Evolutionary conservation across 1,140 invertebrate species (phyloP).

Genomic region (Euura saliciscinereae): DNA sequence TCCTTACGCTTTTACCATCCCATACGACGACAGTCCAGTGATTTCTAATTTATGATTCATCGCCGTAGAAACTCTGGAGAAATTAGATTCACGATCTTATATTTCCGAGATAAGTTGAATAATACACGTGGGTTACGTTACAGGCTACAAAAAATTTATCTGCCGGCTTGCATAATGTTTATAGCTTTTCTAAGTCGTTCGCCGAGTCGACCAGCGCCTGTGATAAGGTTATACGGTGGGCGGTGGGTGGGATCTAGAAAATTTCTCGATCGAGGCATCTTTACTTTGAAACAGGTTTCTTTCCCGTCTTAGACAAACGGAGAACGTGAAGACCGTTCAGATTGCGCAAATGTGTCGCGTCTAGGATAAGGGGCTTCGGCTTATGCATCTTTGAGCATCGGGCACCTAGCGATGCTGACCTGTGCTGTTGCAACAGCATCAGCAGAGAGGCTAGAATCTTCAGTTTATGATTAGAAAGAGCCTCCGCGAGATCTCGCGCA

Average conservation of each 20-base stretch:
- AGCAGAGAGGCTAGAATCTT: neutral
- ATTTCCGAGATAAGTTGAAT: neutral
- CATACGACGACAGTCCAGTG: neutral
- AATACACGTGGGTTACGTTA: neutral
- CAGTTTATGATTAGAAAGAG: neutral
- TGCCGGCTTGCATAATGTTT: neutral
- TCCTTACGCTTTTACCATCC: too few relatives aligned
- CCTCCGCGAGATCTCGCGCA: neutral
- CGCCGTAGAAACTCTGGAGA: too few relatives aligned
- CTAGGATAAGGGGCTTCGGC: slow-evolving; percentile 2
- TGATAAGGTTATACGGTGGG: too few relatives aligned
- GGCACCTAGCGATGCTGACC: neutral
- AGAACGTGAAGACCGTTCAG: neutral
- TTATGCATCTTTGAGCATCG: neutral
- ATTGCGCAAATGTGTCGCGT: neutral
- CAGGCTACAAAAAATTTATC: neutral
- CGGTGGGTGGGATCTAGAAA: neutral
- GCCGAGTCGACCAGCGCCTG: too few relatives aligned
- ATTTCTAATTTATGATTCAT: neutral
- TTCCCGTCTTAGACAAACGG: neutral
- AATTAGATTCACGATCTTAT: too few relatives aligned
- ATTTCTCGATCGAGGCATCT: neutral
- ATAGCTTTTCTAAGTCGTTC: too few relatives aligned
- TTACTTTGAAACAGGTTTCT: neutral
- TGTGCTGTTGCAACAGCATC: neutral